phyloP scores from a whole-genome alignment of 2,888 invertebrate species.

The Sinopyrophorus schimmeli region DNA sequence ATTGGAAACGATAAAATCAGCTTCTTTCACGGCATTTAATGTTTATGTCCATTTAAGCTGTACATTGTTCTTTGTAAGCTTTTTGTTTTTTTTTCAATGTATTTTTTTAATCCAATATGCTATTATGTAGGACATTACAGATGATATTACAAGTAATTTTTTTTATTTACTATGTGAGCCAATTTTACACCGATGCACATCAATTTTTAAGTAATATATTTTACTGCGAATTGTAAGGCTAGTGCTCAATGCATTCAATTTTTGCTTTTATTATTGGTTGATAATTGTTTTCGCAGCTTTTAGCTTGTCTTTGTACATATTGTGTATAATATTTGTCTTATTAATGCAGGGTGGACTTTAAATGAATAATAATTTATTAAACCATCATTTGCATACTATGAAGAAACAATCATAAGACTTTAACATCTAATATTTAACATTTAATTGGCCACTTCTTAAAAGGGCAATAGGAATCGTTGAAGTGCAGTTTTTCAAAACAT shows the following conservation, averaged over 20 bases:
- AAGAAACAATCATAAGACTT: conserved; percentile 5
- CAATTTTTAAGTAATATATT: not conserved
- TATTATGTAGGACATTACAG: no score
- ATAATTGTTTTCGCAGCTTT: no score
- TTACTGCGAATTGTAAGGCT: not conserved
- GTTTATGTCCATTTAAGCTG: no score
- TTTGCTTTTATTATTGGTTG: conserved; percentile 12
- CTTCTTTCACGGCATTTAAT: no score
- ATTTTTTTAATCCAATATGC: not conserved
- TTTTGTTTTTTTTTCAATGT: not conserved
- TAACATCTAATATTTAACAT: conserved; percentile 12
- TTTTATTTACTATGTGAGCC: conserved; percentile 1
- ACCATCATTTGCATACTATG: conserved; percentile 31
- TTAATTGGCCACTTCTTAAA: not conserved
- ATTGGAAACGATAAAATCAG: no score
- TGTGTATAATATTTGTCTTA: conserved; percentile 30
- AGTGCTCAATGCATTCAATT: not conserved
- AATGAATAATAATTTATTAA: conserved; percentile 52
- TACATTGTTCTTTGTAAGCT: no score
- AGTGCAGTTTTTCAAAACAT: conserved; percentile 49
- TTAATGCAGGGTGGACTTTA: conserved; percentile 57
- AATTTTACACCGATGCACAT: conserved; percentile 1
- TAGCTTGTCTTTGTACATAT: conserved; percentile 31
- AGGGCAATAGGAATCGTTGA: not conserved
- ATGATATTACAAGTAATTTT: not conserved